These are phyloP conservation scores for Zonitis immaculata DNA, from an alignment of 2,888 invertebrate genomes.

Conservation along the genomic window DNA sequence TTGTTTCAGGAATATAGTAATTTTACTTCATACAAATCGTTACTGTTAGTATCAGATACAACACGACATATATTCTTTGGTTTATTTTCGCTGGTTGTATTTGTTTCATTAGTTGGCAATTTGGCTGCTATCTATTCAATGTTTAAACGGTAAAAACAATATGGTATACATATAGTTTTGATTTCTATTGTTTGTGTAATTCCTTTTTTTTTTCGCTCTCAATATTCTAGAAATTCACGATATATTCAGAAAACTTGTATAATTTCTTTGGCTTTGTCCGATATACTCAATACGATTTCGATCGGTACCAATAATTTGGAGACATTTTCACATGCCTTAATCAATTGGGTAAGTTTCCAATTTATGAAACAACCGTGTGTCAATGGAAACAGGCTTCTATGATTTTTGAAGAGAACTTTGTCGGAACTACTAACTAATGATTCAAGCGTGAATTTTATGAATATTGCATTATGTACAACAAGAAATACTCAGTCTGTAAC, in stretches of 20 bases:
- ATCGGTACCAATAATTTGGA: slow-evolving; percentile 40
- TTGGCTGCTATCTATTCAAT: slow-evolving; percentile 31
- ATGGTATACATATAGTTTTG: too few species aligned
- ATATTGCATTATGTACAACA: too few species aligned
- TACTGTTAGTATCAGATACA: not conserved
- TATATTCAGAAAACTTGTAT: slow-evolving; percentile 52
- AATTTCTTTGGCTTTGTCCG: slow-evolving; percentile 52
- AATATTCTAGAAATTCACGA: slow-evolving; percentile 47
- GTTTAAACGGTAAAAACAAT: slow-evolving; percentile 30
- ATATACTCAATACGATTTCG: slow-evolving; percentile 44
- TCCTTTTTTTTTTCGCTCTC: not conserved
- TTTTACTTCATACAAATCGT: not conserved
- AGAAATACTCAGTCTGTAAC: too few species aligned
- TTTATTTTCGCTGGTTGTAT: slow-evolving; percentile 2
- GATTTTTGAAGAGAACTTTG: too few species aligned
- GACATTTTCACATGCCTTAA: slow-evolving; percentile 36
- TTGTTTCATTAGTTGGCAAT: slow-evolving; percentile 22
- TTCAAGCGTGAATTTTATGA: too few species aligned
- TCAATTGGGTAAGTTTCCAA: slow-evolving; percentile 44
- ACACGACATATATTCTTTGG: slow-evolving; percentile 10
- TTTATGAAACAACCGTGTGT: too few species aligned
- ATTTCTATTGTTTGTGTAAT: not conserved
- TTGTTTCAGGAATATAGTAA: not conserved
- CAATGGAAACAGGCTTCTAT: too few species aligned
- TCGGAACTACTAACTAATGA: too few species aligned